Conservation (phyloP, 2,797 vertebrate genomes). For the Lepilemur ruficaudatus region DNA sequence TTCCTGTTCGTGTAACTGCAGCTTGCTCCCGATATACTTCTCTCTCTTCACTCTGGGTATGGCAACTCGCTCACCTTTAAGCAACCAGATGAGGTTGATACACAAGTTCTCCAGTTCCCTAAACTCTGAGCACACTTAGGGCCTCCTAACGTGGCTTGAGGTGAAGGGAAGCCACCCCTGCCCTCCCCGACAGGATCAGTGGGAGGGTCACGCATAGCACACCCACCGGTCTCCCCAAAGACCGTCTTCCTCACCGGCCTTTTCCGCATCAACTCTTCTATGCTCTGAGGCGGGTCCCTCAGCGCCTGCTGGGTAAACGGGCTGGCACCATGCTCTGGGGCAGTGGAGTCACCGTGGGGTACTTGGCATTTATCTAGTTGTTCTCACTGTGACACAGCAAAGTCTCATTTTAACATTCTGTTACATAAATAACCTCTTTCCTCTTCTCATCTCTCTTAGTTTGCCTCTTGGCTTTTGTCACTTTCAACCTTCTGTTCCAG, state of each 20-base stretch:
- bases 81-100: background rate
- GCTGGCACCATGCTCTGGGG: background rate
- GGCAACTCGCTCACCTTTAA: background rate
- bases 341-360: background rate
- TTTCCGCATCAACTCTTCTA: background rate
- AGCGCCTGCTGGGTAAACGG: background rate
- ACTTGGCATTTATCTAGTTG: background rate
- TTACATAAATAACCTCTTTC: slow-evolving; percentile 44
- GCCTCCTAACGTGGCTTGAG: background rate
- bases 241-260: background rate
- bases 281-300: background rate
- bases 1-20: background rate
- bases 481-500: background rate
- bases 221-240: background rate
- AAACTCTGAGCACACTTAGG: background rate
- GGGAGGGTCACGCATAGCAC: background rate
- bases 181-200: background rate
- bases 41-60: background rate
- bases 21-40: background rate
- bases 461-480: slow-evolving; percentile 26
- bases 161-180: background rate
- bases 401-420: slow-evolving; percentile 9
- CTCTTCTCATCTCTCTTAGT: background rate
- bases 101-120: background rate
- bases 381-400: slow-evolving; percentile 17